Evolutionary conservation across 2,888 invertebrate genomes (phyloP).

Genomic region (Sisyra nigra): DNA sequence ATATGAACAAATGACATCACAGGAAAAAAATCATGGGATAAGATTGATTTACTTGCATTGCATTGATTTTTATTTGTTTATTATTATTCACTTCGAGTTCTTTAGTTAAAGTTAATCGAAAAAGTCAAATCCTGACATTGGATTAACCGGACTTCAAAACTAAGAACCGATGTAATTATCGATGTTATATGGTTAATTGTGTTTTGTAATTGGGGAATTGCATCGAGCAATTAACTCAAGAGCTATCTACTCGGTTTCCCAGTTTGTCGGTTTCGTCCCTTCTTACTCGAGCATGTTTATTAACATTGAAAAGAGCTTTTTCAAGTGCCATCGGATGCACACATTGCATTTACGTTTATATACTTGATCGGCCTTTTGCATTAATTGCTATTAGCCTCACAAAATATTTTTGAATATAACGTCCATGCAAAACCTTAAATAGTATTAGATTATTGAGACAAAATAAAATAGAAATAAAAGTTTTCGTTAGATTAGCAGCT

Average conservation of each 20-base stretch:
- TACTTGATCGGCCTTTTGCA: no score
- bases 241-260: neutral
- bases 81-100: neutral
- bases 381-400: no score
- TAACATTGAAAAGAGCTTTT: neutral
- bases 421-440: no score
- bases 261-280: neutral
- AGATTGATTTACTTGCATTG: no score
- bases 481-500: no score
- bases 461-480: no score
- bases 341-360: neutral
- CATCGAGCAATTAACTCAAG: constrained; percentile 9
- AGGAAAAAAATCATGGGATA: no score
- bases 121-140: neutral
- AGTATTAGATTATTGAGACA: no score
- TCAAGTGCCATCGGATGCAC: neutral
- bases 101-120: neutral
- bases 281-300: neutral
- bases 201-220: constrained; percentile 13
- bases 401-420: no score
- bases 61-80: neutral
- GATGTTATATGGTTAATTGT: constrained; percentile 11
- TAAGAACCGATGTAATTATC: constrained; percentile 7
- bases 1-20: no score
- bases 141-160: neutral